Conservation (phyloP, 2,113 vertebrate genomes). For the Neolamprologus kungweensis region DNA sequence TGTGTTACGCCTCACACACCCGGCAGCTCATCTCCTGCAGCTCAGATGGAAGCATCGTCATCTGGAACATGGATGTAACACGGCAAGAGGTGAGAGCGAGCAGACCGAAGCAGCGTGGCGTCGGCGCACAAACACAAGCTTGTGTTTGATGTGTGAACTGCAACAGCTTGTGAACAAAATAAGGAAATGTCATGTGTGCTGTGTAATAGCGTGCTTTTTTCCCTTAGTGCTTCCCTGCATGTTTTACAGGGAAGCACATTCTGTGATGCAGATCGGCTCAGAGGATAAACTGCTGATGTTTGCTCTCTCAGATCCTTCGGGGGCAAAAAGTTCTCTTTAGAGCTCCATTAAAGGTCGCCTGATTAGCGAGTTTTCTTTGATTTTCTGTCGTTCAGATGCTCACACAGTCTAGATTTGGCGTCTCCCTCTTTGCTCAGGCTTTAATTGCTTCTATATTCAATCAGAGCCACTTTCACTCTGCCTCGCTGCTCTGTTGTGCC, state of each 20-base stretch:
- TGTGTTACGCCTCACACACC: conserved; percentile 92
- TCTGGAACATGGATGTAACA: conserved; percentile 99
- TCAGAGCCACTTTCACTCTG: not conserved
- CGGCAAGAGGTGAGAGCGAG: conserved; percentile 85
- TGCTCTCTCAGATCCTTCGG: not conserved
- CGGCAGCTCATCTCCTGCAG: conserved; percentile 96
- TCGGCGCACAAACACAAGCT: not conserved
- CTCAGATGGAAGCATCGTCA: conserved; percentile 87
- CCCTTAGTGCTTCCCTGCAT: not conserved
- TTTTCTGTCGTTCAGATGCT: not conserved
- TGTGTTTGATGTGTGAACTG: not conserved
- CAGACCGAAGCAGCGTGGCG: not conserved
- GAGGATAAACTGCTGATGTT: not conserved
- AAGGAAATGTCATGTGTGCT: not conserved
- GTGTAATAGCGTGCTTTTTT: not conserved
- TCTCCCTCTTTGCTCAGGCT: not conserved
- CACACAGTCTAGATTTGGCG: not conserved
- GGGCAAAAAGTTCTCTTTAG: not conserved
- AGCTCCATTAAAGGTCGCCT: not conserved
- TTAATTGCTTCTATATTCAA: not conserved
- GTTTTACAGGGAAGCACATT: not conserved
- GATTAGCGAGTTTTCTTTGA: not conserved
- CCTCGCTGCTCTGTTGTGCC: not conserved
- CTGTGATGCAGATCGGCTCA: not conserved
- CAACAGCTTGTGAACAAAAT: not conserved